Percentiles rank a stretch among this genome's conserved stretches.
These are phyloP conservation scores for Halictus rubicundus DNA, from an alignment of 1,140 invertebrate genomes.

Conservation along the genomic window DNA sequence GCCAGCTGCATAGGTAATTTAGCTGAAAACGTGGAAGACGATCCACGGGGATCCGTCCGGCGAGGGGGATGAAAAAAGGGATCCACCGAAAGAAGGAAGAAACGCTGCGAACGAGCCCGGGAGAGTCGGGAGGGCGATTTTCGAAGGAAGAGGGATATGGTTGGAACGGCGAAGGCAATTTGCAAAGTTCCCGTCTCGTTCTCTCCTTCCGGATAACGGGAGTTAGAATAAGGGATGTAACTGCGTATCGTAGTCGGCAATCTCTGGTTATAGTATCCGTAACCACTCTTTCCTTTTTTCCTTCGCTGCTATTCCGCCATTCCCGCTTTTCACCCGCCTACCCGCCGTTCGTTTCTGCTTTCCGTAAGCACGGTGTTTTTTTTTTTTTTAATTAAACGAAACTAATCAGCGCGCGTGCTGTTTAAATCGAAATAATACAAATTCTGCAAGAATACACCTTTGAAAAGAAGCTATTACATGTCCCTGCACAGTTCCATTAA, in stretches of 20 bases:
- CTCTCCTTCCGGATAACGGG: conserved; percentile 10
- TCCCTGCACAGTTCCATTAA: too few species aligned
- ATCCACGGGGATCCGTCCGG: conserved; percentile 17
- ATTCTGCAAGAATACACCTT: too few species aligned
- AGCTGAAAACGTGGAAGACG: conserved; percentile 29
- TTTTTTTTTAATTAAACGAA: too few species aligned
- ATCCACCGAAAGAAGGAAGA: background rate
- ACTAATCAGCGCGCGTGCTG: too few species aligned
- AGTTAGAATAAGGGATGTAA: conserved; percentile 15
- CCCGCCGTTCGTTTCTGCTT: background rate
- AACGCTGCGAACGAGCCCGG: background rate
- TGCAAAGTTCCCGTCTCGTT: conserved; percentile 53
- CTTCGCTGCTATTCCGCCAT: background rate
- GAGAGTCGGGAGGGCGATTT: conserved; percentile 13
- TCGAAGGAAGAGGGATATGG: conserved; percentile 12
- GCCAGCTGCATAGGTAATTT: conserved; percentile 29
- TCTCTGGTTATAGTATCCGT: conserved; percentile 44
- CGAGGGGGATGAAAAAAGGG: background rate
- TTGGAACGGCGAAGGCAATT: conserved; percentile 48
- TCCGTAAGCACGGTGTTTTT: background rate
- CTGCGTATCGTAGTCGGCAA: conserved; percentile 48
- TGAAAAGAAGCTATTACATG: too few species aligned
- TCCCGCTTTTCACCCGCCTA: conserved; percentile 38
- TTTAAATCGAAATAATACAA: too few species aligned
- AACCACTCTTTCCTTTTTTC: conserved; percentile 33